A percentile compares a stretch with the other conserved stretches of the same genome.
Evolutionary conservation across 2,113 vertebrate species (phyloP).

Genomic region (Henicopernis longicauda): DNA sequence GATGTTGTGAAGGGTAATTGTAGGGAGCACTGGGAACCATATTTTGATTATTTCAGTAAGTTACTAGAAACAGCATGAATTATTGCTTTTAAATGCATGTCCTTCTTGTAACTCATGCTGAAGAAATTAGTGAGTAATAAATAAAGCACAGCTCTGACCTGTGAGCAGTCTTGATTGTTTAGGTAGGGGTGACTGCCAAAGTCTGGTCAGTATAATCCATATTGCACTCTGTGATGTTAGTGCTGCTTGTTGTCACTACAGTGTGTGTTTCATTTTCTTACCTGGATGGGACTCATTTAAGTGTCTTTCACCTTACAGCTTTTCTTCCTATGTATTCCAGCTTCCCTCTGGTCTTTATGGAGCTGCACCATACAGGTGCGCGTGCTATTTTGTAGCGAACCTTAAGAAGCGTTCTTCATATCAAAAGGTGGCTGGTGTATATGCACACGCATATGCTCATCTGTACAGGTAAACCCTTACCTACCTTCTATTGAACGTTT

Average conservation of each 20-base stretch:
- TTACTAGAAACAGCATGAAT: not conserved
- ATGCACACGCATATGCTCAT: not conserved
- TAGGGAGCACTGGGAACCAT: not conserved
- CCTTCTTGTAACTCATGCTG: not conserved
- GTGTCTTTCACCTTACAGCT: not conserved
- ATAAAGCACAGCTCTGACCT: not conserved
- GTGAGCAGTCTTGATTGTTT: not conserved
- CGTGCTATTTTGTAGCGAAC: not conserved
- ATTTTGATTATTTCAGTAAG: not conserved
- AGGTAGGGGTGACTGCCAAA: not conserved
- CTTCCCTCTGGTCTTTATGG: not conserved
- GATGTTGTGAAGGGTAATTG: not conserved
- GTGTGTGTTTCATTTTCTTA: not conserved
- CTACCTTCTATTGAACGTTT: not conserved
- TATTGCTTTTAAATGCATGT: not conserved
- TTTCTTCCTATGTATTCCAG: not conserved
- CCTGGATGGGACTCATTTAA: not conserved
- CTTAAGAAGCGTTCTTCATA: not conserved
- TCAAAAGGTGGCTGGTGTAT: not conserved
- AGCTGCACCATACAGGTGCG: not conserved
- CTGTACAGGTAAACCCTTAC: not conserved
- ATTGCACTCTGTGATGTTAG: not conserved
- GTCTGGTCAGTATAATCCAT: not conserved
- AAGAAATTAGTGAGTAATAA: not conserved
- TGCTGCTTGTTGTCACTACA: rapidly evolving